Evolutionary conservation across 2,888 invertebrate species (phyloP), one percentile per base, ranked within the genome.

Genomic region (Rhamnusium bicolor): DNA sequence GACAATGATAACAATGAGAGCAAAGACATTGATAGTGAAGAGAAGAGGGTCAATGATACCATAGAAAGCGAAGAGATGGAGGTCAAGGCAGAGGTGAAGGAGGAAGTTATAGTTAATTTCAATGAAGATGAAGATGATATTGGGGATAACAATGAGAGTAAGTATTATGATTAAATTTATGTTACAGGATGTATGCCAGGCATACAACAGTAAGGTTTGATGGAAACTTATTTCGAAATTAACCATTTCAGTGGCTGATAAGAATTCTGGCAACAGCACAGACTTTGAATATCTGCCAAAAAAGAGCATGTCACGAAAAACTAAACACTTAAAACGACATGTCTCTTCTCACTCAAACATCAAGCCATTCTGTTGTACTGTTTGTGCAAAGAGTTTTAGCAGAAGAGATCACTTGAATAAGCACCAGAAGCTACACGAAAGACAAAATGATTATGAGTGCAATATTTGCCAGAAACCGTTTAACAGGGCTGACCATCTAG

Each of bases 381-480:
- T 85, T 51, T 90, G 90, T 79, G 81, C 85, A 7, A 89, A 89
- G 79, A 81, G 85, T 14, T 90, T 90, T 75, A 85, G 80, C 58
- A 68, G 85, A 14, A 80, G 85, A 61, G 88, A 88, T 71, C 87
- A 88, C 76, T 79, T 88, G 40, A 79, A 81, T 49, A 85, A 86
- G 65, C 88, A 88, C 76, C 82, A 85, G 78, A 86, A 86, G 73
- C 66, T 86, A 54, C 81, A 83, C 32, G 81, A 81, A 14, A 75
- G 81, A 46, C 78, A 79, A 10, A 82, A 84, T 18, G 85, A 86
- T 27, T 88, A 87, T 77, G 85, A 86, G 46, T 91, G 91, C 81
- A 89, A 89, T 14, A 84, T 89, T 49, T 91, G 91, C 75, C 84
- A 88, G 61, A 89, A 89, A 72, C 87, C 88, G 3, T 91, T 91